Evolutionary conservation across 2,797 vertebrate species (phyloP).

Genomic region (Microchirus variegatus): DNA sequence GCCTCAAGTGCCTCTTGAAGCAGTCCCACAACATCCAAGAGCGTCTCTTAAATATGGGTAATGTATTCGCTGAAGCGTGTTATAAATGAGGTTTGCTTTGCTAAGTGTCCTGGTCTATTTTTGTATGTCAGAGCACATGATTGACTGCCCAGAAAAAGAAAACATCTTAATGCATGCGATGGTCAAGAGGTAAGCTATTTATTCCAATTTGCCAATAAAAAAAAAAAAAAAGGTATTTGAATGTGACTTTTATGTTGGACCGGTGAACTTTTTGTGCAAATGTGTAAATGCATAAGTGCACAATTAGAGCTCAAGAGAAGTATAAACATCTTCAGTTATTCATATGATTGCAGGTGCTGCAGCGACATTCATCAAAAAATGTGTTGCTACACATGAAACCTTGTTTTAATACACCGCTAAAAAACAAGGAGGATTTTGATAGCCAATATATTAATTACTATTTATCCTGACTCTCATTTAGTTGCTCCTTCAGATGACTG

Average conservation of each 20-base stretch:
- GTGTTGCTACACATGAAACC: constrained; percentile 28
- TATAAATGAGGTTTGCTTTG: constrained; percentile 85
- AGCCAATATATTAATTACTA: no score
- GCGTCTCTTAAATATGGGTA: constrained; percentile 74
- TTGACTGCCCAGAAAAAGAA: constrained; percentile 80
- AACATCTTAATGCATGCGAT: constrained; percentile 75
- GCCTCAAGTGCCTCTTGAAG: constrained; percentile 73
- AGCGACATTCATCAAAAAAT: constrained; percentile 48
- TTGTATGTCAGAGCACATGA: constrained; percentile 82
- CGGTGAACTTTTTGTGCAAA: constrained; percentile 44
- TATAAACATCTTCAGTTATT: constrained; percentile 58
- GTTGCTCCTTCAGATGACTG: constrained; percentile 12
- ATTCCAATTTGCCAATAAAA: constrained; percentile 70
- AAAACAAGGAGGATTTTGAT: neutral
- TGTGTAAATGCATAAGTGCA: constrained; percentile 55
- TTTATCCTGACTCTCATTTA: no score
- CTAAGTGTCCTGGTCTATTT: constrained; percentile 83
- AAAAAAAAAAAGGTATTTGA: constrained; percentile 53
- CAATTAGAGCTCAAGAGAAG: constrained; percentile 62
- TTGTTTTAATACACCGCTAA: constrained; percentile 5
- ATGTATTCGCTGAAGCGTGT: constrained; percentile 68
- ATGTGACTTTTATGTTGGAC: constrained; percentile 53
- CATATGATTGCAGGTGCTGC: constrained; percentile 40
- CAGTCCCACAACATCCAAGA: constrained; percentile 64
- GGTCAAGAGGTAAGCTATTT: constrained; percentile 62